Evolutionary conservation across 2,113 vertebrate genomes (phyloP).

Genomic region (Eubucco bourcierii): DNA sequence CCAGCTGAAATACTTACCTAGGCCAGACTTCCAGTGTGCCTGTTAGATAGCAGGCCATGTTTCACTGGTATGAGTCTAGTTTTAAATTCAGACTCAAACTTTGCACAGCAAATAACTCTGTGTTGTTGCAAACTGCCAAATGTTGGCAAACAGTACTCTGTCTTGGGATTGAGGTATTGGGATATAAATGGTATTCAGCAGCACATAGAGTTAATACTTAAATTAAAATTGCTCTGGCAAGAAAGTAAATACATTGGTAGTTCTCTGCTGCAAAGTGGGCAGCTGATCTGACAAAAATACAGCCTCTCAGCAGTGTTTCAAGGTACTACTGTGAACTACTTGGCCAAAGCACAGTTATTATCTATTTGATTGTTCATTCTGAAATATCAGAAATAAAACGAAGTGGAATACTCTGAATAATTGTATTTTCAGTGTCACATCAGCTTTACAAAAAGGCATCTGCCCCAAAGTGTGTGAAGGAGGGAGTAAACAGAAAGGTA

Average conservation of each 20-base stretch:
- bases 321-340: background rate
- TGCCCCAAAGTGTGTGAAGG: background rate
- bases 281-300: background rate
- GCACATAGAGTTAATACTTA: background rate
- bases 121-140: background rate
- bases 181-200: background rate
- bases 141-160: background rate
- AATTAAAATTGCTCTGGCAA: slow-evolving; percentile 1
- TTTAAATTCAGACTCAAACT: background rate
- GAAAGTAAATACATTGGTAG: slow-evolving; percentile 12
- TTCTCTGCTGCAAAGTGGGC: background rate
- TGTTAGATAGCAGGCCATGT: background rate
- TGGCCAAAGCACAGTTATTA: background rate
- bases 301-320: background rate
- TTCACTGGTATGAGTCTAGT: background rate
- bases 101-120: background rate
- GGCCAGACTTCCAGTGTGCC: background rate
- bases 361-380: background rate
- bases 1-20: background rate
- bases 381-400: background rate
- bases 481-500: background rate
- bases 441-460: background rate
- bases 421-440: background rate
- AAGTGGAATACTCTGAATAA: background rate
- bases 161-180: background rate